Base-by-base conservation (phyloP, 1,140 invertebrate species). In the Cydia strobilella region DNA sequence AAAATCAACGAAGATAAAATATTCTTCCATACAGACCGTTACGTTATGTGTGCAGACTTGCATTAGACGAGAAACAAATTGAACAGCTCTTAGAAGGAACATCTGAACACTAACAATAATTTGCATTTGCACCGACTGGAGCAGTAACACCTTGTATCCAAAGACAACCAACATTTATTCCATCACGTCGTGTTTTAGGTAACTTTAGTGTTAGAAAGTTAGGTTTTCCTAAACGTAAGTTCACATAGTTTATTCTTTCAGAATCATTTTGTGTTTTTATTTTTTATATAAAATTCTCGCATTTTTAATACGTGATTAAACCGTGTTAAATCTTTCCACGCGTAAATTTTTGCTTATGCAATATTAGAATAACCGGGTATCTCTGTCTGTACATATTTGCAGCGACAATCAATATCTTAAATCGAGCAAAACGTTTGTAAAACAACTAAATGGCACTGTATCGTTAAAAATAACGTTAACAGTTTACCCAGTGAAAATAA, bases 1-100 rank as follows among this genome's bases (percentile, higher is more conserved):
- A 84, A 85, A 85, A 82, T 77, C 74, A 66, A 45, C 18, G 62
- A 77, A 80, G 78, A 75, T 77, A 79, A 80, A 80, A 76, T 80
- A 76, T 78, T 78, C 76, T 73, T 59, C 18, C 23, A 18, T 65
- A 27, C 27, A 69, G 39, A 27, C 73, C 78, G 74, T 69, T 74
- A 72, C 78, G 74, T 69, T 74, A 72, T 77, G 74, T 76, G 59
- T 39, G 74, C 18, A 42, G 7, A 18, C 35, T 15, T 25, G 51
- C 54, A 59, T 59, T 59, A 59, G 54, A 59, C 5, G 54, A 59
- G 54, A 62, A 75, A 69, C 62, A 20, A 65, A 69, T 75, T 69
- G 73, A 54, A 72, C 66, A 63, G 54, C 74, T 77, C 63, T 74
- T 72, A 59, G 66, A 74, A 63, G 51, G 69, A 48, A 74, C 74